Evolutionary conservation across 2,888 invertebrate genomes (phyloP).

Genomic region (Pyrrhia umbra): DNA sequence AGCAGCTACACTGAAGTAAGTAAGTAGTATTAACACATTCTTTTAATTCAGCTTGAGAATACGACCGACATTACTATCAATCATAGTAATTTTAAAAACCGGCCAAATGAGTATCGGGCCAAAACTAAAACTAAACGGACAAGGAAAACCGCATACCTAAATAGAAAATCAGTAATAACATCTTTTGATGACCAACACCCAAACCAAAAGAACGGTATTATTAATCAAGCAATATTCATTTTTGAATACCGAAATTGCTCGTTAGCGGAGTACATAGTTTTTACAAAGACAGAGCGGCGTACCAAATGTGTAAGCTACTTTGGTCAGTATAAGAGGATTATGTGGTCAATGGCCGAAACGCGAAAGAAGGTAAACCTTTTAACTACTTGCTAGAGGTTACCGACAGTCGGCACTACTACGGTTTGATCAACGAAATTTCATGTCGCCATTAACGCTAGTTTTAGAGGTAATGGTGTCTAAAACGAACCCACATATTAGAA

Average conservation of each 20-base stretch:
- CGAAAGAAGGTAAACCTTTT: slow-evolving; percentile 66
- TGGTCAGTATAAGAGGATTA: slow-evolving; percentile 67
- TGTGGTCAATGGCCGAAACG: slow-evolving; percentile 65
- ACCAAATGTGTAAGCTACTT: slow-evolving; percentile 63
- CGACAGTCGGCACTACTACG: slow-evolving; percentile 61
- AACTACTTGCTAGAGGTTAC: slow-evolving; percentile 62
- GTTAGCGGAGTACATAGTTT: slow-evolving; percentile 53
- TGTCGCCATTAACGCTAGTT: slow-evolving; percentile 6
- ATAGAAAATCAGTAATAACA: slow-evolving; percentile 19
- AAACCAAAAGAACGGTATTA: slow-evolving; percentile 34
- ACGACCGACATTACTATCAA: neutral
- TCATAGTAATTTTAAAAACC: neutral
- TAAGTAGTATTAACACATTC: neutral
- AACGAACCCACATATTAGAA: too few species aligned
- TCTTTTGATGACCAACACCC: slow-evolving; percentile 42
- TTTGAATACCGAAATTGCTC: slow-evolving; percentile 45
- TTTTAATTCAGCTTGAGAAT: neutral
- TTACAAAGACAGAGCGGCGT: slow-evolving; percentile 43
- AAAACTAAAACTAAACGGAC: slow-evolving; percentile 9
- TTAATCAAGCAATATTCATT: slow-evolving; percentile 23
- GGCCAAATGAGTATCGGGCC: neutral
- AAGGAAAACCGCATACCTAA: slow-evolving; percentile 35
- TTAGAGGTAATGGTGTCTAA: neutral
- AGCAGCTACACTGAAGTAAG: too few species aligned
- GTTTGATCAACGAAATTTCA: slow-evolving; percentile 54